A percentile compares a stretch with the other conserved stretches of the same genome.
Conservation (phyloP, 2,113 vertebrate species). For the Trachemys scripta region DNA sequence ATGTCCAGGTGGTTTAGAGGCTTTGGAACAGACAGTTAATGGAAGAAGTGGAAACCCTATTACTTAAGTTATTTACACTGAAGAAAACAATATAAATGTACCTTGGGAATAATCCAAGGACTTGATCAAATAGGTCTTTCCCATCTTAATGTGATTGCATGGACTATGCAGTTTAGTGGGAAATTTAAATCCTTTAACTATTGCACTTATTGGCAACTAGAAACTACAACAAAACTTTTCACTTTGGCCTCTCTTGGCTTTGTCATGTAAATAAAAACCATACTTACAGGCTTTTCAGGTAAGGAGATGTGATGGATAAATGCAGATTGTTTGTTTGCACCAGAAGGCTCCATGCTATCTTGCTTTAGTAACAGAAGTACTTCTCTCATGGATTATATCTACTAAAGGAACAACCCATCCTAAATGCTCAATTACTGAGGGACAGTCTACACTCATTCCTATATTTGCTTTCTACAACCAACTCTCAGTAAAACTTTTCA, state of each 20-base stretch:
- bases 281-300: background rate
- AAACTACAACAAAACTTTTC: background rate
- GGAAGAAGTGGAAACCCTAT: background rate
- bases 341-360: background rate
- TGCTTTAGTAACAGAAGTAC: background rate
- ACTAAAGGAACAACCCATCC: too few relatives aligned
- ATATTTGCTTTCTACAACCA: too few relatives aligned
- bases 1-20: background rate
- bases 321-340: background rate
- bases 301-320: background rate
- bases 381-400: too few relatives aligned
- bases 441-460: too few relatives aligned
- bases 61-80: background rate
- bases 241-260: background rate
- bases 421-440: too few relatives aligned
- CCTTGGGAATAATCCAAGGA: background rate
- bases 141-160: background rate
- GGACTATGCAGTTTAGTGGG: background rate
- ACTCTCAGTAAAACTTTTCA: too few relatives aligned
- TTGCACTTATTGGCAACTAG: background rate
- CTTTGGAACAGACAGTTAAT: background rate
- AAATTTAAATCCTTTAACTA: background rate
- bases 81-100: background rate
- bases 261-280: background rate
- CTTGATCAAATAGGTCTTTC: background rate